Conservation (phyloP, 1,140 invertebrate genomes). For the Halesus radiatus region DNA sequence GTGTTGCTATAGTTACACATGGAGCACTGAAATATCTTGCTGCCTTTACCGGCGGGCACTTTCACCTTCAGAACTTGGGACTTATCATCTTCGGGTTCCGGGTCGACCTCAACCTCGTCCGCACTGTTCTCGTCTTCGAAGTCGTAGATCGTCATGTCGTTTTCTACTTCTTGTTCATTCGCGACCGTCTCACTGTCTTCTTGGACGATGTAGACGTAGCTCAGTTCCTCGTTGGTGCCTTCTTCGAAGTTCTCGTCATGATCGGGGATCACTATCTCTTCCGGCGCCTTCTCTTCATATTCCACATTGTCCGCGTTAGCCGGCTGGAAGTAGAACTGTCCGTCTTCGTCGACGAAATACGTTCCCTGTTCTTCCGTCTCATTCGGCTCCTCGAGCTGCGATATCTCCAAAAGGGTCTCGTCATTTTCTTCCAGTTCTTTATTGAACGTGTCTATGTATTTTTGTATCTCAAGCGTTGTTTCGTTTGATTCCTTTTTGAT, state of each 20-base stretch:
- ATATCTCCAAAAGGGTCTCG: conserved; percentile 23
- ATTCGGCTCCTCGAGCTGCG: conserved; percentile 59
- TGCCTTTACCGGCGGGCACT: conserved; percentile 73
- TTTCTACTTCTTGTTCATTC: conserved; percentile 72
- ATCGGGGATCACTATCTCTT: background rate
- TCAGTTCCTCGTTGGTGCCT: conserved; percentile 78
- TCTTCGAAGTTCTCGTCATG: background rate
- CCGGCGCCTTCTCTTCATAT: background rate
- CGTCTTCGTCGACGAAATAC: conserved; percentile 79
- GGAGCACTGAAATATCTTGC: conserved; percentile 85
- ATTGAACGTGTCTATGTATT: conserved; percentile 87
- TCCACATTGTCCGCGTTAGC: conserved; percentile 59
- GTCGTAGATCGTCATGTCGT: conserved; percentile 74
- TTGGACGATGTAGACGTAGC: conserved; percentile 91
- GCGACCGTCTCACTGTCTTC: conserved; percentile 73
- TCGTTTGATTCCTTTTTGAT: conserved; percentile 3
- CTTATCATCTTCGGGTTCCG: conserved; percentile 77
- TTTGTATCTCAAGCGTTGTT: conserved; percentile 67
- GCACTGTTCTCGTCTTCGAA: conserved; percentile 71
- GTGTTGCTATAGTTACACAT: conserved; percentile 92
- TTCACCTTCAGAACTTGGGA: conserved; percentile 77
- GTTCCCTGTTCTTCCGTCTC: conserved; percentile 74
- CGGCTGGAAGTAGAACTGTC: conserved; percentile 81
- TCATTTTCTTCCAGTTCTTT: conserved; percentile 80
- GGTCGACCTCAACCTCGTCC: conserved; percentile 68